Evolutionary conservation across 64 coral and sea anemone species (phyloP).

Genomic region (Cladopsammia gracilis): DNA sequence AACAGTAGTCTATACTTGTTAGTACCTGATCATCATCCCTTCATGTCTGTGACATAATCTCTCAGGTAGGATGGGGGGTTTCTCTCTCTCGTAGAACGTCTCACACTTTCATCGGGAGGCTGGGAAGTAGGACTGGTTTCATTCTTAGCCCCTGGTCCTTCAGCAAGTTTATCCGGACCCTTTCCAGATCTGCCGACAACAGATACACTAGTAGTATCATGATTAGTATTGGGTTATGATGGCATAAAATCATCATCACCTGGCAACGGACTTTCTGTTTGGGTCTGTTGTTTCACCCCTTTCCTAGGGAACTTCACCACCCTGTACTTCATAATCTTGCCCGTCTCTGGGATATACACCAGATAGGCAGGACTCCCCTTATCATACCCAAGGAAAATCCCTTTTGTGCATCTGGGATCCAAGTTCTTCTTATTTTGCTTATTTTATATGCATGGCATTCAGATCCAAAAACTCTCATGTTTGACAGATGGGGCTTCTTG

Average conservation of each 20-base stretch:
- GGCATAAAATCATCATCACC: too few relatives aligned
- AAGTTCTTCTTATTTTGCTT: too few relatives aligned
- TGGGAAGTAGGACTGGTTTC: conserved; percentile 28
- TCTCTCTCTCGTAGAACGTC: conserved; percentile 57
- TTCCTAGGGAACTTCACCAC: neutral
- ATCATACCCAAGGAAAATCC: too few relatives aligned
- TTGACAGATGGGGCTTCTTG: conserved; percentile 6
- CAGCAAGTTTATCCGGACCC: too few relatives aligned
- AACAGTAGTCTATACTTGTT: conserved; percentile 63
- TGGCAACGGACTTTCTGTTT: too few relatives aligned
- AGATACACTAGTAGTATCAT: too few relatives aligned
- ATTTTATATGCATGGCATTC: too few relatives aligned
- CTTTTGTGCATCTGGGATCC: too few relatives aligned
- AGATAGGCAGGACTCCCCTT: conserved; percentile 8
- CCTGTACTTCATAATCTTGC: conserved; percentile 2
- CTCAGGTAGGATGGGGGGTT: conserved; percentile 43
- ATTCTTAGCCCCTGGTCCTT: conserved; percentile 16
- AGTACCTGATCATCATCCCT: conserved; percentile 53
- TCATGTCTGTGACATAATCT: conserved; percentile 59
- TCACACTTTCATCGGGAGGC: conserved; percentile 7
- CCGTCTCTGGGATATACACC: conserved; percentile 14
- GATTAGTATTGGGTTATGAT: too few relatives aligned
- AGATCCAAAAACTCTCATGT: conserved; percentile 40
- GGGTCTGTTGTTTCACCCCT: too few relatives aligned
- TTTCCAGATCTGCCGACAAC: too few relatives aligned